phyloP scores from a whole-genome alignment of 2,797 vertebrate genomes.

The Micropoecilia bifurca region DNA sequence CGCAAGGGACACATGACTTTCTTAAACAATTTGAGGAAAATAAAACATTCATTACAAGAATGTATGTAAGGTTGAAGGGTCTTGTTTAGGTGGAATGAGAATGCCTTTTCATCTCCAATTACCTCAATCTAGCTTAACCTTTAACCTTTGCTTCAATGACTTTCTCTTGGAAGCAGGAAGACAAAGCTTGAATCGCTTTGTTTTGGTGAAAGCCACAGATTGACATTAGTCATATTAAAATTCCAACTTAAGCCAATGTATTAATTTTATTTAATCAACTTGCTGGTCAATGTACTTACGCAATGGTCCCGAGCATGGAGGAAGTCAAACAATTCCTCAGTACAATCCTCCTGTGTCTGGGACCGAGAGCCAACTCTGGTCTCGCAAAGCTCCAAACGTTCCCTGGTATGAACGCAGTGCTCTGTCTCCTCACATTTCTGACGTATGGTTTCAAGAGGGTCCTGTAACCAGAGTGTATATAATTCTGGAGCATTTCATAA shows the following conservation, averaged over 20 bases:
- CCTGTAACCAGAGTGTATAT: slow-evolving; percentile 73
- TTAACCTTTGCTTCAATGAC: background rate
- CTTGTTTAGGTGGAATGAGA: background rate
- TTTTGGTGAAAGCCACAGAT: background rate
- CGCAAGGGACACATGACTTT: background rate
- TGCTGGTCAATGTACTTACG: slow-evolving; percentile 81
- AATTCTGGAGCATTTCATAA: background rate
- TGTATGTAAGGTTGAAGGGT: background rate
- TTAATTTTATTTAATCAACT: background rate
- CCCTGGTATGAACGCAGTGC: slow-evolving; percentile 86
- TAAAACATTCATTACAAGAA: background rate
- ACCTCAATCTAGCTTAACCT: background rate
- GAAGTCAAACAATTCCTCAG: slow-evolving; percentile 97
- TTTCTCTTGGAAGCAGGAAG: background rate
- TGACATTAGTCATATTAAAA: background rate
- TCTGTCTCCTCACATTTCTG: slow-evolving; percentile 88
- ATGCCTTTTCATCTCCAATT: background rate
- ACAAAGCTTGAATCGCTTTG: background rate
- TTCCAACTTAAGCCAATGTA: background rate
- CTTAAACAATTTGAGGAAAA: background rate
- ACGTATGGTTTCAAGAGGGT: slow-evolving; percentile 87
- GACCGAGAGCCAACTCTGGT: slow-evolving; percentile 88
- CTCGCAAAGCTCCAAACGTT: slow-evolving; percentile 87
- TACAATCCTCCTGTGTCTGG: slow-evolving; percentile 89
- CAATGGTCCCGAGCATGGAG: slow-evolving; percentile 96